phyloP scores from a whole-genome alignment of 2,797 vertebrate genomes.

The Acrossocheilus fasciatus region DNA sequence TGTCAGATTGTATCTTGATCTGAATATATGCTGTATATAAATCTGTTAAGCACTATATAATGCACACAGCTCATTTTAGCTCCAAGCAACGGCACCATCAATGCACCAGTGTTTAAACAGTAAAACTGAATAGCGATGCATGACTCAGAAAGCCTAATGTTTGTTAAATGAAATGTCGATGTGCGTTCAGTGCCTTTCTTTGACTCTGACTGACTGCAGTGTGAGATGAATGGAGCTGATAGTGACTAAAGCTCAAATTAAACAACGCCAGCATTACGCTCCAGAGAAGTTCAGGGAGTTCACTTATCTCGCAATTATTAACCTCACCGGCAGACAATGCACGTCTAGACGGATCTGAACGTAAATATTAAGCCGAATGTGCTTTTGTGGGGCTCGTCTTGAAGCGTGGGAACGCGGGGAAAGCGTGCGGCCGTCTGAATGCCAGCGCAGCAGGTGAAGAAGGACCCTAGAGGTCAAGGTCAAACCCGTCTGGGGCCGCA shows the following conservation, averaged over 20 bases:
- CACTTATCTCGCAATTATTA: conserved; percentile 23
- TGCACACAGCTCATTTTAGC: not conserved
- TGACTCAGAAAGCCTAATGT: not conserved
- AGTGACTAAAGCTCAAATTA: not conserved
- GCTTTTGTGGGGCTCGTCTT: conserved; percentile 52
- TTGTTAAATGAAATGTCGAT: not conserved
- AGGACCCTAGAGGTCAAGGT: conserved; percentile 84
- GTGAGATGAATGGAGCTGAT: too few relatives aligned
- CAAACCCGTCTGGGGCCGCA: conserved; percentile 64
- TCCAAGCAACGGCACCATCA: not conserved
- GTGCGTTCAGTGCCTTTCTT: not conserved
- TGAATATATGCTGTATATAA: not conserved
- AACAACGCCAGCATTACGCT: not conserved
- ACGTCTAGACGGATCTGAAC: conserved; percentile 37
- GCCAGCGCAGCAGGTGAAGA: conserved; percentile 78
- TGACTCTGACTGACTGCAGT: not conserved
- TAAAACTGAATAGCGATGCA: not conserved
- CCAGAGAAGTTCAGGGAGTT: conserved; percentile 14
- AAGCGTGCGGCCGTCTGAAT: conserved; percentile 71
- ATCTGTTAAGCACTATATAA: not conserved
- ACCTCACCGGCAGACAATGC: conserved; percentile 49
- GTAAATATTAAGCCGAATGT: conserved; percentile 55
- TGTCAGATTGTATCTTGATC: not conserved
- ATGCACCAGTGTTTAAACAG: not conserved
- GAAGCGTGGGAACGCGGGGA: conserved; percentile 77